Base-by-base conservation (phyloP, 2,888 invertebrate genomes). In the Eupithecia subfuscata region DNA sequence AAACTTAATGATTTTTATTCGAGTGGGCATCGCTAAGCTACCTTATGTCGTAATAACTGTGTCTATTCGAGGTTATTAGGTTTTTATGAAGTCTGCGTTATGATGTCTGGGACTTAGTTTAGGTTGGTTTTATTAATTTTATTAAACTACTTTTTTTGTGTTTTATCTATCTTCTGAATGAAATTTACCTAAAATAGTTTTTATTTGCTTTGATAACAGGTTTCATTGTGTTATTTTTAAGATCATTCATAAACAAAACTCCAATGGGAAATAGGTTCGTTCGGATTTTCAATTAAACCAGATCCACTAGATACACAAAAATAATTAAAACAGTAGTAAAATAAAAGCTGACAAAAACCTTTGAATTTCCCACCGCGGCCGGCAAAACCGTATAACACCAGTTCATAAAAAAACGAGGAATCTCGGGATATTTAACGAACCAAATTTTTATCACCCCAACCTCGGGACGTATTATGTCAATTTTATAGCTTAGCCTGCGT, bases 1-100 rank as follows among this genome's bases (percentile, higher is more conserved):
- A 84, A 79, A 87, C 86, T 85, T 88, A 87, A 88, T 87, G 87
- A 84, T 84, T 82, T 85, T 86, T 86, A 86, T 86, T 78, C 71
- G 87, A 84, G 89, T 90, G 90, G 90, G 89, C 82, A 75, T 71
- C 56, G 60, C 60, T 22, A 22, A 80, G 84, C 84, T 83, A 84
- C 80, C 79, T 77, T 80, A 76, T 79, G 76, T 79, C 78, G 78
- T 76, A 78, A 80, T 77, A 75, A 68, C 52, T 70, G 60, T 75
- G 77, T 75, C 75, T 75, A 74, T 75, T 74, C 78, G 56, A 71
- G 70, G 69, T 67, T 76, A 75, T 79, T 78, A 68, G 75, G 69
- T 68, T 77, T 71, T 77, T 78, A 77, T 79, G 16, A 73, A 80
- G 74, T 79, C 71, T 63, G 34, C 8, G 16, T 75, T 71, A 76